A percentile compares a stretch with the other conserved stretches of the same genome.
Evolutionary conservation across 2,888 invertebrate genomes (phyloP).

Genomic region (Eupithecia abbreviata): DNA sequence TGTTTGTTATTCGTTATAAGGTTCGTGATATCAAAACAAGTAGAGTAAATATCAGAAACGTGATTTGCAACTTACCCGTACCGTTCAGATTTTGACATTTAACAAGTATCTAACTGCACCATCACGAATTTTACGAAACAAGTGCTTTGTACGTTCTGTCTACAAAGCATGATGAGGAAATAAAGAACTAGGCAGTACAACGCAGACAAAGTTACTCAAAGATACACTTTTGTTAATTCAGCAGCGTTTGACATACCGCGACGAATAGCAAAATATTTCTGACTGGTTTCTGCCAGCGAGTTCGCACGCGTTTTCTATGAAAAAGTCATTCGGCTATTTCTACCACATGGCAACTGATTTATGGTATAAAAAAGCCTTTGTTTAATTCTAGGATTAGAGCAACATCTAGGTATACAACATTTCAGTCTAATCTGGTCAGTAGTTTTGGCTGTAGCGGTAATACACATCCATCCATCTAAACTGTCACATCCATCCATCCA

Average conservation of each 20-base stretch:
- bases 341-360: too few relatives aligned
- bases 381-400: too few relatives aligned
- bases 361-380: too few relatives aligned
- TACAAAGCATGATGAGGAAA: not conserved
- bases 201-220: not conserved
- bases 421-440: too few relatives aligned
- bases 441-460: too few relatives aligned
- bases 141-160: constrained; percentile 12
- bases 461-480: too few relatives aligned
- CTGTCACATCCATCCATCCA: too few relatives aligned
- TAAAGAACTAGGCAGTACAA: not conserved
- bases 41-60: constrained; percentile 44
- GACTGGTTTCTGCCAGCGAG: not conserved
- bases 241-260: not conserved
- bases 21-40: constrained; percentile 44
- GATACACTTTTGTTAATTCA: not conserved
- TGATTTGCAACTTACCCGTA: constrained; percentile 44
- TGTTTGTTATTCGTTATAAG: constrained; percentile 19
- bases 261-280: not conserved
- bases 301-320: too few relatives aligned
- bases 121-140: constrained; percentile 25
- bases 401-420: too few relatives aligned
- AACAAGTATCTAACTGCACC: constrained; percentile 23
- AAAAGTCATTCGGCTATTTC: too few relatives aligned
- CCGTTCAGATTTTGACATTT: constrained; percentile 41